Percentiles rank a stretch among this genome's conserved stretches.
Evolutionary conservation across 1,140 invertebrate species (phyloP).

Genomic region (Bombus superbus): DNA sequence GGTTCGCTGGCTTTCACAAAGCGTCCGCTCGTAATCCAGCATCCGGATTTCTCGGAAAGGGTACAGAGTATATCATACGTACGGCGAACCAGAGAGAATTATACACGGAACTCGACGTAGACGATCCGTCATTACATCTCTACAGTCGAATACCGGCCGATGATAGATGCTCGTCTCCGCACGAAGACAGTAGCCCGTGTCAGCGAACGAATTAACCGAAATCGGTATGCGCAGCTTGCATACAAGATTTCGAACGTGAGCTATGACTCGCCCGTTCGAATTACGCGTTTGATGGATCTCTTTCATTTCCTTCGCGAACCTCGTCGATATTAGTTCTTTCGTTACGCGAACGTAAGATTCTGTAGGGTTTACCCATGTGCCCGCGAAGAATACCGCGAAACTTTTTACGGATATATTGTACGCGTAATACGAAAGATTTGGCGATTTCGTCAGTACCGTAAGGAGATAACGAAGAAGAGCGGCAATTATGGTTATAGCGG

Average conservation of each 20-base stretch:
- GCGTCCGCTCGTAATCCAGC: slow-evolving; percentile 54
- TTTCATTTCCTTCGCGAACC: neutral
- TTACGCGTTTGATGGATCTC: slow-evolving; percentile 12
- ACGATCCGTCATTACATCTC: slow-evolving; percentile 65
- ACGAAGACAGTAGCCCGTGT: slow-evolving; percentile 50
- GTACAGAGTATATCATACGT: slow-evolving; percentile 39
- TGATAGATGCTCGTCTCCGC: slow-evolving; percentile 49
- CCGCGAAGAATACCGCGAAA: no score
- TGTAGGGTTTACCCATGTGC: no score
- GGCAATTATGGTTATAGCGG: neutral
- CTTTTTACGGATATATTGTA: no score
- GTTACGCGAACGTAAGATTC: no score
- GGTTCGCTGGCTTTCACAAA: slow-evolving; percentile 57
- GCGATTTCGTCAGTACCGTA: no score
- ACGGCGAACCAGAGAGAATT: slow-evolving; percentile 52
- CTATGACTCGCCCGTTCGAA: neutral
- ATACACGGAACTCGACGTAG: slow-evolving; percentile 46
- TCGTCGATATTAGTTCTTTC: neutral
- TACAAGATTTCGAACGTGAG: slow-evolving; percentile 24
- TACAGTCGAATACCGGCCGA: slow-evolving; percentile 29
- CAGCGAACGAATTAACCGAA: slow-evolving; percentile 59
- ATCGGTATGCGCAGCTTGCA: slow-evolving; percentile 35
- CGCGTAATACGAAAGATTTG: no score
- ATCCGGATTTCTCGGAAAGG: slow-evolving; percentile 54
- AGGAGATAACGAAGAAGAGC: no score